A percentile compares a stretch with the other conserved stretches of the same genome.
Conservation (phyloP, 2,888 invertebrate genomes). For the Diaprepes abbreviatus region DNA sequence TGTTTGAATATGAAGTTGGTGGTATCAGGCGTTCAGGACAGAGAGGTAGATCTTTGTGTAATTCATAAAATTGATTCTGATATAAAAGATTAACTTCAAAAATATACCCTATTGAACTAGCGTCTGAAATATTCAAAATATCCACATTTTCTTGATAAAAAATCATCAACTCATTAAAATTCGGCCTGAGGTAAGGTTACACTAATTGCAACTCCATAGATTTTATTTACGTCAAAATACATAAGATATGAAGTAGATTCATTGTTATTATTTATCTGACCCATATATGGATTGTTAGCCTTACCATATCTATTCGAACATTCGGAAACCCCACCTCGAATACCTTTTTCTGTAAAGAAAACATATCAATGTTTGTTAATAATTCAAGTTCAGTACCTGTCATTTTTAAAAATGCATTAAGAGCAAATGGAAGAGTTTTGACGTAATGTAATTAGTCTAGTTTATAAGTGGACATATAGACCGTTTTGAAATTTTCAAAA, state of each 20-base stretch:
- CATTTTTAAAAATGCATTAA: no score
- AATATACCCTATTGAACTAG: not conserved
- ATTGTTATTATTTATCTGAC: not conserved
- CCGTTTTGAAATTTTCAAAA: no score
- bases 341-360: no score
- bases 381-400: no score
- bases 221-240: not conserved
- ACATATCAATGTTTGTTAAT: no score
- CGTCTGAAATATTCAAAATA: not conserved
- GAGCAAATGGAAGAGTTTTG: no score
- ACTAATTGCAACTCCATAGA: not conserved
- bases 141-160: not conserved
- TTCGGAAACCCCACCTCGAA: not conserved
- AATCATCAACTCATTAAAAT: not conserved
- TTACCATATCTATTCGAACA: not conserved
- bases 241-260: not conserved
- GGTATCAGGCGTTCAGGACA: no score
- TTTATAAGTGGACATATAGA: not conserved
- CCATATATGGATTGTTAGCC: not conserved
- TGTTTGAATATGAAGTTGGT: no score
- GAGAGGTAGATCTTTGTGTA: no score
- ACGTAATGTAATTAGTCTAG: no score
- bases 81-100: no score
- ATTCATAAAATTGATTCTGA: no score
- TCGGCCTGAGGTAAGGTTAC: not conserved